Evolutionary conservation across 2,797 vertebrate genomes (phyloP), one percentile per base, ranked within the genome.

Genomic region (Aythya fuligula): DNA sequence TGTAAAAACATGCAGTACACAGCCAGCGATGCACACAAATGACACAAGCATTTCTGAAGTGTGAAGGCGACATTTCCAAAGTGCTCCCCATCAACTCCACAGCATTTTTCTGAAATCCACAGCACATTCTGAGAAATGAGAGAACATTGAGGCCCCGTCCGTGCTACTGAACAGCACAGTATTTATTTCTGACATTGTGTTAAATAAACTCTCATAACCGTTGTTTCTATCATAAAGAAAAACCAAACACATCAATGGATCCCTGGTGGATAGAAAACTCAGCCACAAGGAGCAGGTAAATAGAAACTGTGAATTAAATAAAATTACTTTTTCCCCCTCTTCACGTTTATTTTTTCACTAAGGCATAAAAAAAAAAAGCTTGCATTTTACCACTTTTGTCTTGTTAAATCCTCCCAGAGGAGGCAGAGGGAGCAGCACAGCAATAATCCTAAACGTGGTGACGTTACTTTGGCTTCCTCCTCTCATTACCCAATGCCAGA

Each of bases 401-500:
- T 45, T 45, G 17, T 30, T 51, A 84, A 80, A 78, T 36, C 54
- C 32, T 83, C 41, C 8, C 21, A 66, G 28, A 89, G 30, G 18
- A 80, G 13, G 13, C 1, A 67, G 21, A 83, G 8, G 11, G 30
- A 30, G n/a, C 28, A 65, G 61, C 36, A 74, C 38, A 83, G 27
- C 47, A 34, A 38, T 34, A 79, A 71, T 8, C 32, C 51, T 17
- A 28, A 2, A 1, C 0, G 1, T 17, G 15, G 30, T 0, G 0
- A 84, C 7, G 20, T 13, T 51, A 8, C 38, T 71, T 60, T 41
- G 32, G 32, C 25, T 84, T 45, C 49, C 13, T n/a, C 17, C 21
- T 56, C 80, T 28, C 58, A 5, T 27, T 61, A 69, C 19, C 8
- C 70, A 34, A 13, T 4, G 10, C 39, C 56, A 0, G 2, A 70